phyloP scores from a whole-genome alignment of 1,140 invertebrate genomes.

The Dermatophagoides farinae region DNA sequence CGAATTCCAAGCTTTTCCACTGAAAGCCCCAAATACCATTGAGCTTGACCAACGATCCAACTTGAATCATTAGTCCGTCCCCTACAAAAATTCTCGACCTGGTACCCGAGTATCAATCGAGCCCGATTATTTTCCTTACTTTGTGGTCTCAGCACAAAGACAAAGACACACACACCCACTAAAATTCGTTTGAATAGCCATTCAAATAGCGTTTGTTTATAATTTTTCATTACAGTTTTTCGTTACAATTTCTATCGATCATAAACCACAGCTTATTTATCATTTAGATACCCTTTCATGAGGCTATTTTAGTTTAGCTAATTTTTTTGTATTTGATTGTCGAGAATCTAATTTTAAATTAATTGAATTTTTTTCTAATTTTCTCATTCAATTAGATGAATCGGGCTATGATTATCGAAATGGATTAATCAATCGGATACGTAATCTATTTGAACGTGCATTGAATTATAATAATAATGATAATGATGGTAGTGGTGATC shows the following conservation, averaged over 20 bases:
- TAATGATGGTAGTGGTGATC: not conserved
- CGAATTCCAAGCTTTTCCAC: conserved; percentile 17
- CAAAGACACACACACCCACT: not conserved
- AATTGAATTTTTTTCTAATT: not conserved
- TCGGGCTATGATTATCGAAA: not conserved
- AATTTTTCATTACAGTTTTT: no score
- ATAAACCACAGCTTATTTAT: not conserved
- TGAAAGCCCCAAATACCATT: conserved; percentile 17
- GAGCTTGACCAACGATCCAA: conserved; percentile 13
- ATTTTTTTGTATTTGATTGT: not conserved
- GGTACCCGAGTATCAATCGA: not conserved
- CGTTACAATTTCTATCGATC: not conserved
- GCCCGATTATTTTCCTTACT: conserved; percentile 13
- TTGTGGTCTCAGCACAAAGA: conserved; percentile 14
- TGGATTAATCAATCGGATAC: conserved; percentile 6
- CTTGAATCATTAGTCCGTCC: not conserved
- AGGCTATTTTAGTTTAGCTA: not conserved
- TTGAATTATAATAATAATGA: not conserved
- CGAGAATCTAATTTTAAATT: not conserved
- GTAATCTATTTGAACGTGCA: conserved; percentile 5
- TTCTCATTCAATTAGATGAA: not conserved
- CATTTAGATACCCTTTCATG: not conserved
- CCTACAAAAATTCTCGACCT: conserved; percentile 9
- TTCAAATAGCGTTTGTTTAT: no score
- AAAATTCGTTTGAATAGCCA: not conserved